A percentile compares a stretch with the other conserved stretches of the same genome.
Conservation (phyloP, 2,797 vertebrate species). For the Poeciliopsis gracilis region DNA sequence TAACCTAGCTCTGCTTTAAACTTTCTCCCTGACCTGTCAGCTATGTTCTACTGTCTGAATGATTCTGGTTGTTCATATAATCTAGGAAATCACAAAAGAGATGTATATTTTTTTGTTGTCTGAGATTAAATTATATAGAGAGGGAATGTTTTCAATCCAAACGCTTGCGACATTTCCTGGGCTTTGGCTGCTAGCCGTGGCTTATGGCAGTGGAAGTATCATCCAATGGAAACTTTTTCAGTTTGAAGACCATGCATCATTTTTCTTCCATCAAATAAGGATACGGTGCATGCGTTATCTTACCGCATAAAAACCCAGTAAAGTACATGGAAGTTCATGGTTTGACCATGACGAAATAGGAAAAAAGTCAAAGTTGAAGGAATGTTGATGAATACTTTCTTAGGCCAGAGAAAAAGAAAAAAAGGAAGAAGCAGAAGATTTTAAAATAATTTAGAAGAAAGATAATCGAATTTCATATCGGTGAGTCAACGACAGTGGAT, state of each 20-base stretch:
- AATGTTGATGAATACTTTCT: too few relatives aligned
- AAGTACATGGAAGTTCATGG: neutral
- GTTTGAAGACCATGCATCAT: neutral
- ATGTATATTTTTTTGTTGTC: neutral
- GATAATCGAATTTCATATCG: slow-evolving; percentile 48
- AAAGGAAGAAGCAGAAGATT: neutral
- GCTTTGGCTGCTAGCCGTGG: neutral
- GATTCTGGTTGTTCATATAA: neutral
- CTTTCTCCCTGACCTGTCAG: neutral
- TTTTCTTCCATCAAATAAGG: neutral
- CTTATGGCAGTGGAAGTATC: neutral
- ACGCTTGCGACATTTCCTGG: neutral
- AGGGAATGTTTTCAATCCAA: neutral
- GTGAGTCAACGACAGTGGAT: slow-evolving; percentile 47
- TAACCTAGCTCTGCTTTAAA: neutral
- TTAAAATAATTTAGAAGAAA: slow-evolving; percentile 4
- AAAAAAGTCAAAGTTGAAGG: neutral
- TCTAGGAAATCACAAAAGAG: neutral
- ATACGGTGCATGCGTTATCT: neutral
- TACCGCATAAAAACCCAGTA: neutral
- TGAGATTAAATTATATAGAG: neutral
- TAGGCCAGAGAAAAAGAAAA: neutral
- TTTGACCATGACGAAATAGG: neutral
- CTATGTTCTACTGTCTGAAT: neutral
- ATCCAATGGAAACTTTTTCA: neutral